Evolutionary conservation across 2,797 vertebrate species (phyloP), one percentile per base, ranked within the genome.

Genomic region (Chlorospingus semifuscus): DNA sequence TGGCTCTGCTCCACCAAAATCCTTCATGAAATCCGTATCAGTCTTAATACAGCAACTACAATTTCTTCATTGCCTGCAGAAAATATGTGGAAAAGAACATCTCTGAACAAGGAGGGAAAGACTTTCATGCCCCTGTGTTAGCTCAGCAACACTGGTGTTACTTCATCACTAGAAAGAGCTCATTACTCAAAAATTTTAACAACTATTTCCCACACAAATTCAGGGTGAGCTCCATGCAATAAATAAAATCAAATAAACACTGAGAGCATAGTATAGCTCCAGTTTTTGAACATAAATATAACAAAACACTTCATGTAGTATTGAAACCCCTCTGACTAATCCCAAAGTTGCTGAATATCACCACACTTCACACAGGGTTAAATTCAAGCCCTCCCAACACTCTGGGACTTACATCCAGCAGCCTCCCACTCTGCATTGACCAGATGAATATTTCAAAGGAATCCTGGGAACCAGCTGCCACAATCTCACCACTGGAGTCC

Each of bases 371-470:
- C 5, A 46, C 4, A 1, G 10, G 5, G 24, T 39, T 53, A 56
- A 74, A 79, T 56, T 57, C 55, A 69, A 90, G 41, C 26, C 19
- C 47, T 79, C 52, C 61, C 57, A 36, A 12, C 22, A 11, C 1
- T 3, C 15, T 2, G 13, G 11, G 34, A 39, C 98, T 97, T 94
- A 99, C 99, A 90, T 99, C 99, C 30, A 99, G 98, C 57, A 99
- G 98, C 34, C 99, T 96, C 55, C 99, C 99, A 0, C 99, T 99
- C 98, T 99, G 99, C 99, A 99, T 98, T 56, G 99, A 99, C 99
- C 99, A 99, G 90, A 99, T 97, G 39, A 99, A 99, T 94, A 99
- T 98, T 97, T 99, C 99, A 49, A 99, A 99, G 23, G 99, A 99
- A 87, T 99, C 99, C 97, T 99, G 99, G 30, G 99, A 99, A 29